A percentile compares a stretch with the other conserved stretches of the same genome.
Conservation (phyloP, 2,113 vertebrate genomes). For the Typhlomys cinereus region DNA sequence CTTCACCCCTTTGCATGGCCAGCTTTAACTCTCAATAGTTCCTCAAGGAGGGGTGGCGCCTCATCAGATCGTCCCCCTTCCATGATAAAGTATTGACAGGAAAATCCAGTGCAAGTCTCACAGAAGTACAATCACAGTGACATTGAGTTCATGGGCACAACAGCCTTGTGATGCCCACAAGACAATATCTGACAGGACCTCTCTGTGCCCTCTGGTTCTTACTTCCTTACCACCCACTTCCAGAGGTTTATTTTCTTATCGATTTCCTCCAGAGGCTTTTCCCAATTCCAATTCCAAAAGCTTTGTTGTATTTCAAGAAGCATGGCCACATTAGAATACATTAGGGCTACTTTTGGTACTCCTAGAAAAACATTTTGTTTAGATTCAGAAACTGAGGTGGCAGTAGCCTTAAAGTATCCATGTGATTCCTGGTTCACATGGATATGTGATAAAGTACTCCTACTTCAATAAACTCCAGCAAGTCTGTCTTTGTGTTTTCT, state of each 20-base stretch:
- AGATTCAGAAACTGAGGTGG: not conserved
- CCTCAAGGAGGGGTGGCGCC: not conserved
- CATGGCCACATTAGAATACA: not conserved
- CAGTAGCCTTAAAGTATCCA: not conserved
- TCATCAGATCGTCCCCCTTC: not conserved
- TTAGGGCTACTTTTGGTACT: not conserved
- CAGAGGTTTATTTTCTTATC: not conserved
- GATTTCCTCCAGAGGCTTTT: not conserved
- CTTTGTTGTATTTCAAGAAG: not conserved
- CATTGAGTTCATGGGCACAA: too few relatives aligned
- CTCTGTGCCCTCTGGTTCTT: too few relatives aligned
- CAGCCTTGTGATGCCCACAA: too few relatives aligned
- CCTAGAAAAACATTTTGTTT: not conserved
- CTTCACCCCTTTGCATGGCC: too few relatives aligned
- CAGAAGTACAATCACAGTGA: too few relatives aligned
- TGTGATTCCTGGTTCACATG: not conserved
- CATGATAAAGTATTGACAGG: not conserved
- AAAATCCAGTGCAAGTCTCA: too few relatives aligned
- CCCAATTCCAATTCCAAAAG: not conserved
- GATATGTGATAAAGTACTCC: not conserved
- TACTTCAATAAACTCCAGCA: not conserved
- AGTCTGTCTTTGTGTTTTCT: not conserved
- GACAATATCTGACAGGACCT: too few relatives aligned
- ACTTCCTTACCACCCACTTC: too few relatives aligned
- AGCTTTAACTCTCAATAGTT: not conserved